Evolutionary conservation across 2,113 vertebrate species (phyloP), one percentile per base, ranked within the genome.

Genomic region (Gallinago paraguaiae): DNA sequence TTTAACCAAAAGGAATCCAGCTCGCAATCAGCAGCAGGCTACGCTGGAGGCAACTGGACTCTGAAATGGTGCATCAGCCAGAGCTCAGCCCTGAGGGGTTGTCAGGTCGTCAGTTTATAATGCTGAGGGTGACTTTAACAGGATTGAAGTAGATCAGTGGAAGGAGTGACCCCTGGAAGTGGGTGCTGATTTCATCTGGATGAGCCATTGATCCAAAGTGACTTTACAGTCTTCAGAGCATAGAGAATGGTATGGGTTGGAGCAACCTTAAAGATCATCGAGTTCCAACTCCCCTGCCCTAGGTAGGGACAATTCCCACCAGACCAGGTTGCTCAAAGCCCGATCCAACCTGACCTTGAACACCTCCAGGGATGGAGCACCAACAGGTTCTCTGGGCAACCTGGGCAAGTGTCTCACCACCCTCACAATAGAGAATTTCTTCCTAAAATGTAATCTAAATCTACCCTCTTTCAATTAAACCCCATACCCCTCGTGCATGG

Each of bases 1-100:
- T 97, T 96, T 97, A 97, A 89, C 93, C 83, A 43, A 72, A 86
- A 91, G 86, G 70, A 94, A 95, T 92, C 70, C 56, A 86, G 79
- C 79, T 90, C 24, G 2, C 54, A 56, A 33, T 64, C 6, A 0
- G 30, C n/a, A 64, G 20, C 37, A 54, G 86, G 82, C 71, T 48
- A 37, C 0, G 46, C 77, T 51, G 77, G 70, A 90, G 91, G 88
- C 76, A 74, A 27, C 10, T 0, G 7, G 63, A 74, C 70, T 76
- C 80, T 65, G 80, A 78, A 87, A 71, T 8, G 33, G 68, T 11
- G 27, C 35, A 27, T 70, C 18, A 53, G 72, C 46, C 17, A 0
- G 1, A 0, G 46, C 68, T 90, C 79, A 77, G 69, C 64, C 86
- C 46, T 0, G 17, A 46, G 83, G 35, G 69, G 28, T 17, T 4